Evolutionary conservation across 2,797 vertebrate genomes (phyloP).

Genomic region (Pangasius djambal): DNA sequence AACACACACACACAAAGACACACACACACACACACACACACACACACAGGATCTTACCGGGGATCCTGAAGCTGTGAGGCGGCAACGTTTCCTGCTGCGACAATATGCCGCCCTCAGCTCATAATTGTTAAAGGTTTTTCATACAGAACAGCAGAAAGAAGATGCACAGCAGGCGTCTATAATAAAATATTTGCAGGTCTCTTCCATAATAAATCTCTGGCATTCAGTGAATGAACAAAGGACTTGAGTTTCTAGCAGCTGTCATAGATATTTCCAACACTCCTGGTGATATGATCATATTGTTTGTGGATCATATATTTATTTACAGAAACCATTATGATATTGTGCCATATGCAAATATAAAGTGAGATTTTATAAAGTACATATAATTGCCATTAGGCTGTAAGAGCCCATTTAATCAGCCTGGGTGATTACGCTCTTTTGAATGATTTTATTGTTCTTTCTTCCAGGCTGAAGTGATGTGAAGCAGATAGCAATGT

Average conservation of each 20-base stretch:
- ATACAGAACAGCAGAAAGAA: constrained; percentile 19
- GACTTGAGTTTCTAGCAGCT: background rate
- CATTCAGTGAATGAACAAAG: constrained; percentile 8
- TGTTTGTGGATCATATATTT: background rate
- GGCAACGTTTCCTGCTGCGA: background rate
- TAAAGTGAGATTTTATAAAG: background rate
- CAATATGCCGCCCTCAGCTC: constrained; percentile 20
- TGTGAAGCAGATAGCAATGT: background rate
- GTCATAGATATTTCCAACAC: background rate
- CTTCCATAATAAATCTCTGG: constrained; percentile 2
- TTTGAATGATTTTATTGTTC: background rate
- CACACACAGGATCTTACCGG: background rate
- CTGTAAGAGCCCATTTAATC: background rate
- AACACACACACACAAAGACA: constrained; percentile 2
- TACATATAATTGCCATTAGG: constrained; percentile 1
- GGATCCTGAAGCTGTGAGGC: constrained; percentile 1
- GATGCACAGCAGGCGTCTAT: constrained; percentile 19
- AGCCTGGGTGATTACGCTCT: background rate
- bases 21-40: background rate
- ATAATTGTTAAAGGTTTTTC: constrained; percentile 34
- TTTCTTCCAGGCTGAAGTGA: background rate
- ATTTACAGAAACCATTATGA: background rate
- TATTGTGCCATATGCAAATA: constrained; percentile 3
- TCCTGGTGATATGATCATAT: background rate
- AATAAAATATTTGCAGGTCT: constrained; percentile 21